Evolutionary conservation across 2,113 vertebrate genomes (phyloP).

Genomic region (Thalassoma bifasciatum): DNA sequence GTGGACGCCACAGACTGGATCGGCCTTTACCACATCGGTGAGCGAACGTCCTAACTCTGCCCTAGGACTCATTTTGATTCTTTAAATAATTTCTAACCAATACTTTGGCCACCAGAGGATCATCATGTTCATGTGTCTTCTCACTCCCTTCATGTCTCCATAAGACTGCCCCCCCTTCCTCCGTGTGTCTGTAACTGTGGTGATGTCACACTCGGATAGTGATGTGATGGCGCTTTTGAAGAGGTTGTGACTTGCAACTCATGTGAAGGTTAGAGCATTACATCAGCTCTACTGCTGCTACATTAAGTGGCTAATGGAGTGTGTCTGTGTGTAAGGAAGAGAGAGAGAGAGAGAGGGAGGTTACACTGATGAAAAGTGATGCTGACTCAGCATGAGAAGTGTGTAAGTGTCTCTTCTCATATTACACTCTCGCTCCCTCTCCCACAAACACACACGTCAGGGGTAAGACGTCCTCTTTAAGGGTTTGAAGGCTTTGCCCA

Average conservation of each 20-base stretch:
- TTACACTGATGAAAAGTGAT: slow-evolving; percentile 27
- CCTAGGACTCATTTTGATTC: no score
- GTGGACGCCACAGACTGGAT: slow-evolving; percentile 99
- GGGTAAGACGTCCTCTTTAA: not conserved
- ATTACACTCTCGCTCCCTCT: slow-evolving; percentile 2
- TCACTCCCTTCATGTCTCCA: not conserved
- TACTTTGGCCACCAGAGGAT: no score
- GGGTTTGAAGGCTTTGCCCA: no score
- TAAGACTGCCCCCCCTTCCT: not conserved
- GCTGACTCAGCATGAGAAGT: slow-evolving; percentile 43
- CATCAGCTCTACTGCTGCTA: slow-evolving; percentile 38
- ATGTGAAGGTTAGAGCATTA: slow-evolving; percentile 49
- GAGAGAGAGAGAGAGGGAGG: slow-evolving; percentile 6
- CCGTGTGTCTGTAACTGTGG: not conserved
- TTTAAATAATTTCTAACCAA: no score
- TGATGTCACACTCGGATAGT: not conserved
- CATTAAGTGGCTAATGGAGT: slow-evolving; percentile 52
- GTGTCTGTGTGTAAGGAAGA: slow-evolving; percentile 12
- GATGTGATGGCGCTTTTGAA: not conserved
- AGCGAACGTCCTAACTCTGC: slow-evolving; percentile 71
- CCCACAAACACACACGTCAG: not conserved
- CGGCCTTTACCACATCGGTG: slow-evolving; percentile 97
- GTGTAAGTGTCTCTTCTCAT: slow-evolving; percentile 24
- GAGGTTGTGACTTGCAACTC: slow-evolving; percentile 26
- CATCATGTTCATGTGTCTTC: slow-evolving; percentile 3